A percentile compares a stretch with the other conserved stretches of the same genome.
These are phyloP conservation scores for Phylloscopus trochiloides DNA, from an alignment of 2,113 vertebrate genomes.

Conservation along the genomic window DNA sequence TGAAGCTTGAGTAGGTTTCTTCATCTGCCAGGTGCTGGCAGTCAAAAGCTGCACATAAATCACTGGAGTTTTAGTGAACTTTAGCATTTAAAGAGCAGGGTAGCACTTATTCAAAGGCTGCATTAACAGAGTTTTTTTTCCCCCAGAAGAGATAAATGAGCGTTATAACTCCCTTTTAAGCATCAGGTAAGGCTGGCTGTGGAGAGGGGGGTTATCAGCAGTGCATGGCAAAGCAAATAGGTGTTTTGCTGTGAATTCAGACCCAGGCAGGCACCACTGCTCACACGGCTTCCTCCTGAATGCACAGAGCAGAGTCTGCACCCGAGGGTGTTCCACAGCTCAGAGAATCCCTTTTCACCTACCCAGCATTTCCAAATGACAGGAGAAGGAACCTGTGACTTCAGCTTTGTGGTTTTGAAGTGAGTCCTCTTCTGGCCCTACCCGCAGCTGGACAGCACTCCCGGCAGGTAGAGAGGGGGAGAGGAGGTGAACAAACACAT, in stretches of 20 bases:
- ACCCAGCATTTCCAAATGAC: background rate
- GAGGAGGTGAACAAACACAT: background rate
- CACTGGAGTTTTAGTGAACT: conserved; percentile 77
- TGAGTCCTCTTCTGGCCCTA: background rate
- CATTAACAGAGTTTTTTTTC: background rate
- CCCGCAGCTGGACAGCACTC: background rate
- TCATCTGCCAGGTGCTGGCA: conserved; percentile 85
- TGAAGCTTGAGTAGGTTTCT: conserved; percentile 81
- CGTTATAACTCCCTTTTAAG: conserved; percentile 14
- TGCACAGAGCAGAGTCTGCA: background rate
- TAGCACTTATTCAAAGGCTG: conserved; percentile 59
- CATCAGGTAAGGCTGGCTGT: conserved; percentile 42
- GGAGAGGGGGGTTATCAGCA: background rate
- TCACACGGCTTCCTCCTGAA: background rate
- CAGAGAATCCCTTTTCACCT: background rate
- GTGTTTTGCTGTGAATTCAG: background rate
- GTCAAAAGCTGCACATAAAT: conserved; percentile 76
- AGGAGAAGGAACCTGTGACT: background rate
- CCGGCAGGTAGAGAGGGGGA: background rate
- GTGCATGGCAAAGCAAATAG: background rate
- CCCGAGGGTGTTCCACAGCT: background rate
- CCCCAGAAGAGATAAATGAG: conserved; percentile 41
- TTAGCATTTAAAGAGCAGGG: conserved; percentile 71
- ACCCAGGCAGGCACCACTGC: background rate
- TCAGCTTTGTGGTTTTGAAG: background rate